Percentiles rank a stretch among this genome's conserved stretches.
Conservation (phyloP, 2,113 vertebrate genomes). For the Barnardius zonarius region DNA sequence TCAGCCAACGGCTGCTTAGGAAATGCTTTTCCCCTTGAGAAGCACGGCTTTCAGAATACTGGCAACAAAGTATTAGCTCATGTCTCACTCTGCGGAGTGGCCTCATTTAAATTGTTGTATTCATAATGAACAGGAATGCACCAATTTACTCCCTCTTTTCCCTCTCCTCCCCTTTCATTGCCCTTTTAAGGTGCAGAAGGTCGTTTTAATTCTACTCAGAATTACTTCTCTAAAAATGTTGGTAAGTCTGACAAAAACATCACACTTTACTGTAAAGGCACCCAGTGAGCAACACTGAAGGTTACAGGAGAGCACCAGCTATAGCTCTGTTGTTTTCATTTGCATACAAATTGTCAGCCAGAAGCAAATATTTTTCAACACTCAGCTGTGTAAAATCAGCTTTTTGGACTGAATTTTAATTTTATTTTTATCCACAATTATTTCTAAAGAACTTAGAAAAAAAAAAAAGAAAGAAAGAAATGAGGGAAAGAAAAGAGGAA, state of each 20-base stretch:
- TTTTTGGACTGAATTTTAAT: not conserved
- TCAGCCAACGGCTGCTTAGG: not conserved
- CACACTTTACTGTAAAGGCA: not conserved
- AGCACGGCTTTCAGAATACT: not conserved
- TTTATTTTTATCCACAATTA: not conserved
- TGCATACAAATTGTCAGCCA: slow-evolving; percentile 49
- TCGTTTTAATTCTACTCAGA: slow-evolving; percentile 47
- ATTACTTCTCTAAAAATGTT: slow-evolving; percentile 37
- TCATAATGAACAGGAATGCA: not conserved
- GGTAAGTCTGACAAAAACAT: slow-evolving; percentile 48
- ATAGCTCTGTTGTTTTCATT: slow-evolving; percentile 25
- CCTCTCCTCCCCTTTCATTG: not conserved
- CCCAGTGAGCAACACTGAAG: slow-evolving; percentile 17
- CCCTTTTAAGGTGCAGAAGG: slow-evolving; percentile 19
- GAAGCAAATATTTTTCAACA: slow-evolving; percentile 40
- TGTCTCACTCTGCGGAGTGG: not conserved
- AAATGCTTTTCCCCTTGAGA: not conserved
- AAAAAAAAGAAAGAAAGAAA: not conserved
- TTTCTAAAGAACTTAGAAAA: not conserved
- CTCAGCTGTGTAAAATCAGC: not conserved
- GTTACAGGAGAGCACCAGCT: not conserved
- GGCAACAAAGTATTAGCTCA: not conserved
- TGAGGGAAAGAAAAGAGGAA: too few relatives aligned
- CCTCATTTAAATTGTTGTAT: slow-evolving; percentile 4
- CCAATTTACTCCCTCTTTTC: not conserved